Evolutionary conservation across 1,140 invertebrate species (phyloP).

Genomic region (Amphibalanus amphitrite): DNA sequence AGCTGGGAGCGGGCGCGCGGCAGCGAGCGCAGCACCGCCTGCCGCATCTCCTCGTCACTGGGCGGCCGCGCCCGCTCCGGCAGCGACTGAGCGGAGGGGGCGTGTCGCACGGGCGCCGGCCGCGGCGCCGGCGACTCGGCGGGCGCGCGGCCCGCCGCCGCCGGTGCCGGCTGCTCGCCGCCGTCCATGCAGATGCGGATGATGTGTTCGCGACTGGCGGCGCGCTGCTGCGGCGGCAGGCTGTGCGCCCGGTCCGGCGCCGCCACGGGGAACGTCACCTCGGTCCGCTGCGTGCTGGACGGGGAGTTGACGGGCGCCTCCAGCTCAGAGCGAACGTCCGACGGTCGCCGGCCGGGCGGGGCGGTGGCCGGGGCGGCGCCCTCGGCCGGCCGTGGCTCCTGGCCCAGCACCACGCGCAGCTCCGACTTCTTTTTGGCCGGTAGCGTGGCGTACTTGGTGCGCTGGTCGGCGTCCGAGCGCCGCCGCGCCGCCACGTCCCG

Average conservation of each 20-base stretch:
- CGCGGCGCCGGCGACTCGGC: no score
- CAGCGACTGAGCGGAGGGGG: not conserved
- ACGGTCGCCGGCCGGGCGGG: no score
- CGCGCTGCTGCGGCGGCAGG: constrained; percentile 10
- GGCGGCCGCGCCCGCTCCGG: not conserved
- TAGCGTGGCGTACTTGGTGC: constrained; percentile 42
- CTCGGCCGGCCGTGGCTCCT: not conserved
- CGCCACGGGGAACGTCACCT: constrained; percentile 37
- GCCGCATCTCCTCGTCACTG: not conserved
- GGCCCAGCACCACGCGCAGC: constrained; percentile 34
- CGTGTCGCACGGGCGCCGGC: not conserved
- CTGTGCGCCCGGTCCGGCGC: constrained; percentile 18
- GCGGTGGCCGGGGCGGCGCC: no score
- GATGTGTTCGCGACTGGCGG: constrained; percentile 8
- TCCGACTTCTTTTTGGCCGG: constrained; percentile 43
- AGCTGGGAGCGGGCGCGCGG: not conserved
- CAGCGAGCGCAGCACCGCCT: constrained; percentile 1
- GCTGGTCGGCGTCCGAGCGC: constrained; percentile 6
- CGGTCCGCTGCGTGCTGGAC: constrained; percentile 31
- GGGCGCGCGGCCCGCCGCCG: no score
- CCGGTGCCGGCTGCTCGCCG: no score
- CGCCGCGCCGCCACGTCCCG: constrained; percentile 11
- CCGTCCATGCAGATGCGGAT: not conserved
- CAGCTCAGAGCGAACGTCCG: not conserved
- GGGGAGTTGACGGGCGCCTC: not conserved